phyloP scores from a whole-genome alignment of 2,888 invertebrate species.

The Ornithoptera priamus region DNA sequence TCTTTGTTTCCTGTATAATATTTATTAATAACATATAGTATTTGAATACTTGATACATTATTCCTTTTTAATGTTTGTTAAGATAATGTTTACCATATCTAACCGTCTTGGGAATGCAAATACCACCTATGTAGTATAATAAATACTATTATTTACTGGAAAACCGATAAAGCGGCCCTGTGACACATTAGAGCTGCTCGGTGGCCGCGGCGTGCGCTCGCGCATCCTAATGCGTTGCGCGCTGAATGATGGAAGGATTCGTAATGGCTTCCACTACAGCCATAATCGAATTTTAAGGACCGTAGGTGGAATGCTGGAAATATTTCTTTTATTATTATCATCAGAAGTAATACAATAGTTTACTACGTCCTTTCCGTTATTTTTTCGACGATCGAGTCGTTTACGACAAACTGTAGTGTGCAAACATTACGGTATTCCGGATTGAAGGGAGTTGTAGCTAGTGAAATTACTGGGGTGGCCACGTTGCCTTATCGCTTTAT shows the following conservation, averaged over 20 bases:
- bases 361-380: not conserved
- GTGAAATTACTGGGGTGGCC: no score
- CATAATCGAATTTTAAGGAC: slow-evolving; percentile 24
- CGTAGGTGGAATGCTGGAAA: not conserved
- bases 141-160: not conserved
- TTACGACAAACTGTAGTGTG: no score
- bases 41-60: no score
- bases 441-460: no score
- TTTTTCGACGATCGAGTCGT: not conserved
- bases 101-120: no score
- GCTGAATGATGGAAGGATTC: slow-evolving; percentile 19
- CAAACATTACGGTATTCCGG: no score
- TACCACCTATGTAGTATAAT: no score
- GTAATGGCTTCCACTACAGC: slow-evolving; percentile 4
- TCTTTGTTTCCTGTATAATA: no score
- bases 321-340: not conserved
- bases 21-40: no score
- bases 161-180: slow-evolving; percentile 32
- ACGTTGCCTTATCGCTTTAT: no score
- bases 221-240: slow-evolving; percentile 35
- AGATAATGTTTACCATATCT: no score
- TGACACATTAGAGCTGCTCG: slow-evolving; percentile 33
- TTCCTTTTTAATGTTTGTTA: no score
- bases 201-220: slow-evolving; percentile 30
- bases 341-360: not conserved